A percentile compares a stretch with the other conserved stretches of the same genome.
These are phyloP conservation scores for Minunthozetes semirufus DNA, from an alignment of 2,888 invertebrate genomes.

Conservation along the genomic window DNA sequence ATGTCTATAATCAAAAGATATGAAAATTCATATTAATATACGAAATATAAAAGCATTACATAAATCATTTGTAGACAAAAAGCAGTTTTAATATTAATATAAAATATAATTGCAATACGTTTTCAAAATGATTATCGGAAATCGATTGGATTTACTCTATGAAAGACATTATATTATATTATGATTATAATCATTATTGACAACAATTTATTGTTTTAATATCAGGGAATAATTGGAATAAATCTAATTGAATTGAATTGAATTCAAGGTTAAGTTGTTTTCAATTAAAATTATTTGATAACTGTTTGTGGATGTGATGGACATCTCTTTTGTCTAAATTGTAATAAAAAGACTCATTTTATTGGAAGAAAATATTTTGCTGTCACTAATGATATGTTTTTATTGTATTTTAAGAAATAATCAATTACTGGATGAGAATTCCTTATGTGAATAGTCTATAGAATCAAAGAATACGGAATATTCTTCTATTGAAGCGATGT, in stretches of 20 bases:
- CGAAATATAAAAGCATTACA: neutral
- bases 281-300: neutral
- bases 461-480: neutral
- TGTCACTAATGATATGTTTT: neutral
- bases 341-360: neutral
- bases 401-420: neutral
- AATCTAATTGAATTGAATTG: neutral
- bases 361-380: neutral
- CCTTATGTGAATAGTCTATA: neutral
- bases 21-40: too few species aligned
- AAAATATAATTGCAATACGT: neutral
- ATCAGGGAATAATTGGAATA: too few species aligned
- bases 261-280: neutral
- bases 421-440: neutral
- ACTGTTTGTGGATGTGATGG: too few species aligned
- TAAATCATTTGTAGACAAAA: neutral
- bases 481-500: neutral
- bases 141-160: too few species aligned
- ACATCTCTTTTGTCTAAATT: neutral
- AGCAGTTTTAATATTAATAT: neutral
- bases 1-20: too few species aligned
- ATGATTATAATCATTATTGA: too few species aligned
- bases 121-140: neutral
- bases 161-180: too few species aligned
- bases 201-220: too few species aligned